Percentiles rank a stretch among this genome's conserved stretches.
phyloP scores from a whole-genome alignment of 2,113 vertebrate species.

The Pelecanoides urinatrix region DNA sequence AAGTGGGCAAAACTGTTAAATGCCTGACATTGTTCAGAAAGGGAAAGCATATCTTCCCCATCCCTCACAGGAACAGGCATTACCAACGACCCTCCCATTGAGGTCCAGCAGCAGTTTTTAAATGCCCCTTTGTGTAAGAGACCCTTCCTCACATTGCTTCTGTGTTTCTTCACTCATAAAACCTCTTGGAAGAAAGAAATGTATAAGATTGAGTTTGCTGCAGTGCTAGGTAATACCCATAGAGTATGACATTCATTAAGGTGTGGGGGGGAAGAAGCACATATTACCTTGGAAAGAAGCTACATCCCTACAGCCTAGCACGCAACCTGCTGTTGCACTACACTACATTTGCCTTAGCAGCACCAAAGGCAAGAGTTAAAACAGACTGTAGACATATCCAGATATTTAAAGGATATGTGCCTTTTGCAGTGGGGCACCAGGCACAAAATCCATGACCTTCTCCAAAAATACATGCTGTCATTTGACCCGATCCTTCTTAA shows the following conservation, averaged over 20 bases:
- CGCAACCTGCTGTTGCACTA: not conserved
- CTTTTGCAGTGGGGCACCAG: not conserved
- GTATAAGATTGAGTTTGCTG: not conserved
- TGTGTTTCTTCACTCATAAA: not conserved
- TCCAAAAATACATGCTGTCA: not conserved
- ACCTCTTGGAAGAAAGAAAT: not conserved
- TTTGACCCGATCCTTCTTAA: not conserved
- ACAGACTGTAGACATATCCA: not conserved
- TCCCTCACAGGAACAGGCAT: not conserved
- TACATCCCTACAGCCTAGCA: not conserved
- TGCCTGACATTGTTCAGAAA: not conserved
- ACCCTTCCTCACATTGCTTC: not conserved
- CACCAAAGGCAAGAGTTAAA: not conserved
- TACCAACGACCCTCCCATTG: rapidly evolving
- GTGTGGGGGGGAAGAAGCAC: not conserved
- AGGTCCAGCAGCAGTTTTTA: not conserved
- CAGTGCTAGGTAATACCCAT: not conserved
- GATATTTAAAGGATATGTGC: not conserved
- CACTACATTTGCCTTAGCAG: not conserved
- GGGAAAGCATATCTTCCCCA: rapidly evolving
- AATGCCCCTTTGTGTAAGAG: not conserved
- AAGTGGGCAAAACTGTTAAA: not conserved
- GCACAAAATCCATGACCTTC: not conserved
- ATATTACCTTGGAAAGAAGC: not conserved
- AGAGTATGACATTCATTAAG: not conserved